phyloP scores from a whole-genome alignment of 1,140 invertebrate species.

The Zaprionus nigranus region DNA sequence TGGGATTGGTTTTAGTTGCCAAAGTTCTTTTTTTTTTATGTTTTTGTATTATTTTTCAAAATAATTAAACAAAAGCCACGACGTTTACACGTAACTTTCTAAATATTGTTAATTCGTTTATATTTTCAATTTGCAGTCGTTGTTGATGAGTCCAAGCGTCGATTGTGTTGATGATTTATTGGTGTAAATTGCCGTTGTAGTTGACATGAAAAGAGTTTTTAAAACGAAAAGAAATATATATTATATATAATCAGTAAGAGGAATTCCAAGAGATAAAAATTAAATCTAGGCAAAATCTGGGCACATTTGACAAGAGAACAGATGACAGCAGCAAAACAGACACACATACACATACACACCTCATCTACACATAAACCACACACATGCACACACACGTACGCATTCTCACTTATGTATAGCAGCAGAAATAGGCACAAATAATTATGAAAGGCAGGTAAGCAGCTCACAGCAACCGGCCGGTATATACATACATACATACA shows the following conservation, averaged over 20 bases:
- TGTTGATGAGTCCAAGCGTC: constrained; percentile 16
- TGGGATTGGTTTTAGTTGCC: constrained; percentile 70
- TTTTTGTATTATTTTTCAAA: constrained; percentile 64
- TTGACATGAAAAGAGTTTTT: constrained; percentile 49
- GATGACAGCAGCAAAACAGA: constrained; percentile 43
- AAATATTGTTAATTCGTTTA: constrained; percentile 48
- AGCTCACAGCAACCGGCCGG: constrained; percentile 68
- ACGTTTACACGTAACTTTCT: constrained; percentile 84
- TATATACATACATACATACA: constrained; percentile 48
- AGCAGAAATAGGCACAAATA: constrained; percentile 69
- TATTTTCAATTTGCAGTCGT: constrained; percentile 12
- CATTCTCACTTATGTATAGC: constrained; percentile 25
- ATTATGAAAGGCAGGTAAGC: constrained; percentile 78
- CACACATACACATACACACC: constrained; percentile 4
- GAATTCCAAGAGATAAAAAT: constrained; percentile 41
- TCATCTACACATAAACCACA: constrained; percentile 3
- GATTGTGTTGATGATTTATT: constrained; percentile 14
- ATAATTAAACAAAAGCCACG: constrained; percentile 84
- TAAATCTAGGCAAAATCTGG: constrained; percentile 45
- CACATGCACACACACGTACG: neutral
- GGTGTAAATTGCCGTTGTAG: constrained; percentile 11
- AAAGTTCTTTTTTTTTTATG: constrained; percentile 65
- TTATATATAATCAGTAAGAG: constrained; percentile 32
- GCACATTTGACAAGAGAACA: constrained; percentile 49
- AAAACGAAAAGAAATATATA: constrained; percentile 26